phyloP scores from a whole-genome alignment of 2,888 invertebrate genomes.

The Drosophila acutilabella region DNA sequence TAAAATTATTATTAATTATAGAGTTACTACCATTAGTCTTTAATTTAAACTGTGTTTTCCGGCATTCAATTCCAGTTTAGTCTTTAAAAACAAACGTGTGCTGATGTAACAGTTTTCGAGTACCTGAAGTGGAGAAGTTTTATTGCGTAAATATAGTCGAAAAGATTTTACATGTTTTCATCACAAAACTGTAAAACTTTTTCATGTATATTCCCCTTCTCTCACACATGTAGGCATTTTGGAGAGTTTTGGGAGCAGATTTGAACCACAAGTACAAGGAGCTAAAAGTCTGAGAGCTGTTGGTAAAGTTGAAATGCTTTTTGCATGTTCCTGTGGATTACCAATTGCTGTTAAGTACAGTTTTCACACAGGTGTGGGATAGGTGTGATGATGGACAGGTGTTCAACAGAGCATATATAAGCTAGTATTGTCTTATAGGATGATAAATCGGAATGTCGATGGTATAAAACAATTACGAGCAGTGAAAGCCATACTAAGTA shows the following conservation, averaged over 20 bases:
- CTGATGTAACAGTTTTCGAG: constrained; percentile 24
- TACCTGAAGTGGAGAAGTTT: constrained; percentile 51
- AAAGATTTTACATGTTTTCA: constrained; percentile 55
- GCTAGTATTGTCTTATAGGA: not conserved
- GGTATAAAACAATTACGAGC: constrained; percentile 10
- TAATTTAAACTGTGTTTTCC: not conserved
- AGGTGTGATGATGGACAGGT: constrained; percentile 8
- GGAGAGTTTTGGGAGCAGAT: constrained; percentile 12
- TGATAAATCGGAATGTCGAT: not conserved
- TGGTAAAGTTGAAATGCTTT: constrained; percentile 63
- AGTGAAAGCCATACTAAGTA: constrained; percentile 8
- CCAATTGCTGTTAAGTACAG: constrained; percentile 36
- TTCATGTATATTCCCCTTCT: constrained; percentile 30
- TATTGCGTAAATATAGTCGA: constrained; percentile 45
- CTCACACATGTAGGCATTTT: not conserved
- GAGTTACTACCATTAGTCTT: constrained; percentile 1
- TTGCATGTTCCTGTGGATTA: constrained; percentile 68
- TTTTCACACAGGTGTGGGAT: constrained; percentile 1
- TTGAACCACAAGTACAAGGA: constrained; percentile 9
- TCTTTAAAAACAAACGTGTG: constrained; percentile 9
- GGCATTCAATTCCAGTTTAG: not conserved
- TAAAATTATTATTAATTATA: constrained; percentile 9
- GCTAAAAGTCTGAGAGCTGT: constrained; percentile 4
- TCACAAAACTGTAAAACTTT: constrained; percentile 45
- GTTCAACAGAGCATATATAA: constrained; percentile 1